Conservation (phyloP, 2,113 vertebrate genomes). For the Gavia stellata region DNA sequence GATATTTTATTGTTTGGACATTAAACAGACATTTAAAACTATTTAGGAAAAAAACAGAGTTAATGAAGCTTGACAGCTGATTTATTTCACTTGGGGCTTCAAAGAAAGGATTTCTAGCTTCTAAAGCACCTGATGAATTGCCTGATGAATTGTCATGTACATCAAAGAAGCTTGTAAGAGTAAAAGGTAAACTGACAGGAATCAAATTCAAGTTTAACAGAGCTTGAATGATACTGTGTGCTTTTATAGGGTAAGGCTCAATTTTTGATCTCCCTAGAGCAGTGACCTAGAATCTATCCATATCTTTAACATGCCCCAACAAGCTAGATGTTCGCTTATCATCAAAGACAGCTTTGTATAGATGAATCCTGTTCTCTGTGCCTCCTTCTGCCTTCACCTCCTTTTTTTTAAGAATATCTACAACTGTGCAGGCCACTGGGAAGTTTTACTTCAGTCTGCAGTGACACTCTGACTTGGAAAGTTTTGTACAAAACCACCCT, state of each 20-base stretch:
- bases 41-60: not conserved
- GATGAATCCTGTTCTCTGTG: not conserved
- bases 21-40: conserved; percentile 38
- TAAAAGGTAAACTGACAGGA: conserved; percentile 56
- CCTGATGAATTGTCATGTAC: conserved; percentile 42
- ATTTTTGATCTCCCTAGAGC: conserved; percentile 44
- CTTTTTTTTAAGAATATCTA: not conserved
- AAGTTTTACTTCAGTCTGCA: not conserved
- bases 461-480: not conserved
- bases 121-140: conserved; percentile 1
- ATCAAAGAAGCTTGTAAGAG: conserved; percentile 46
- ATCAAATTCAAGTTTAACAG: conserved; percentile 22
- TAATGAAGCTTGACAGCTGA: conserved; percentile 41
- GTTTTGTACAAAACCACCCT: not conserved
- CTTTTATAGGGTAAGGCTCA: conserved; percentile 10
- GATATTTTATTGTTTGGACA: conserved; percentile 27
- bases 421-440: not conserved
- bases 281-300: conserved; percentile 19
- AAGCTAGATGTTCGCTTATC: conserved; percentile 37
- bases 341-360: conserved; percentile 41
- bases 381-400: not conserved
- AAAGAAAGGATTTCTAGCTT: conserved; percentile 54
- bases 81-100: conserved; percentile 56
- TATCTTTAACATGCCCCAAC: conserved; percentile 19
- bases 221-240: not conserved